A percentile compares a stretch with the other conserved stretches of the same genome.
Conservation (phyloP, 2,113 vertebrate genomes). For the Calonectris borealis region DNA sequence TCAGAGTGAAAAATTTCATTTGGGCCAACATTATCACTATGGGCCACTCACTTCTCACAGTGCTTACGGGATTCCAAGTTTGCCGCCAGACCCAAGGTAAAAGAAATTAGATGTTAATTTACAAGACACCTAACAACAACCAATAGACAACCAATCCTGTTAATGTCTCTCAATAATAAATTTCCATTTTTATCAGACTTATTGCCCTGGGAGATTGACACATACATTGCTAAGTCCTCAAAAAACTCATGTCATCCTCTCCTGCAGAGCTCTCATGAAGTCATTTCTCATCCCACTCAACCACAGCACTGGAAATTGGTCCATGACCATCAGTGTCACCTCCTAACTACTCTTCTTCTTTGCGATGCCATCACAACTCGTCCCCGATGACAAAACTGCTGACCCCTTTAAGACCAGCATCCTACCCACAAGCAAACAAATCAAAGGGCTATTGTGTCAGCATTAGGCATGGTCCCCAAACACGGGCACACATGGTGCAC, state of each 20-base stretch:
- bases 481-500: accelerated
- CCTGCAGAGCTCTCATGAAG: background rate
- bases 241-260: background rate
- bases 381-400: background rate
- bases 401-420: background rate
- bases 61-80: background rate
- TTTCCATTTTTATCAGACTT: background rate
- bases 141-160: background rate
- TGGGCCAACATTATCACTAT: background rate
- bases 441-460: background rate
- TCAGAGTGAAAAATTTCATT: background rate
- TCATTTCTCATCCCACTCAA: background rate
- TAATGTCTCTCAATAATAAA: background rate
- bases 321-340: accelerated
- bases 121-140: background rate
- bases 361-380: background rate
- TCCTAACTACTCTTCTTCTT: background rate
- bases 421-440: background rate
- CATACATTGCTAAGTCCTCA: background rate
- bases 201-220: background rate
- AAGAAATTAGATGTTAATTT: background rate
- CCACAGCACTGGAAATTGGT: background rate
- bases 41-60: background rate
- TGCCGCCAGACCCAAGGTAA: background rate
- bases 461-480: background rate